Evolutionary conservation across 2,113 vertebrate genomes (phyloP).

Genomic region (Verasper variegatus): DNA sequence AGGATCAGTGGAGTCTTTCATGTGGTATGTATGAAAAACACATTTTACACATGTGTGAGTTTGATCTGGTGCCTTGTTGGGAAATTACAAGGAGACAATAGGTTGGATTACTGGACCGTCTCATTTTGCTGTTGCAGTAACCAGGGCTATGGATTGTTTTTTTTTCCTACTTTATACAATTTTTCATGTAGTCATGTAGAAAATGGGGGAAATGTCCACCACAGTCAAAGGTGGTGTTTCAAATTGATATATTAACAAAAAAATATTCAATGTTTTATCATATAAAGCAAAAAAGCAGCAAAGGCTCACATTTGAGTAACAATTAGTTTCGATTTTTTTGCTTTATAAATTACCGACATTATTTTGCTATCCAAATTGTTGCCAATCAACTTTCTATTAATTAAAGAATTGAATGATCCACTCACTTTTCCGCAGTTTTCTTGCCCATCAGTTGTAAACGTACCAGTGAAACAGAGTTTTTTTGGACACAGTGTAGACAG

Average conservation of each 20-base stretch:
- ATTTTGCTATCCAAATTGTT: too few relatives aligned
- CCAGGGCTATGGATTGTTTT: neutral
- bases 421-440: neutral
- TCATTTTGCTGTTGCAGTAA: neutral
- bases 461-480: neutral
- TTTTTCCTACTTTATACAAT: neutral
- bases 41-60: conserved; percentile 2
- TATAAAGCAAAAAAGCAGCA: neutral
- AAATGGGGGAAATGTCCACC: neutral
- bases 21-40: conserved; percentile 72
- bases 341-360: neutral
- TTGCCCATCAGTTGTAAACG: too few relatives aligned
- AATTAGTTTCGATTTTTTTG: neutral
- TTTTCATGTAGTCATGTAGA: neutral
- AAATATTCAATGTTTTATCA: neutral
- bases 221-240: neutral
- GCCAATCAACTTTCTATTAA: neutral
- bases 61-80: neutral
- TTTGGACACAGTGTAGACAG: neutral
- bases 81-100: neutral
- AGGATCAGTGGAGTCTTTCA: conserved; percentile 48
- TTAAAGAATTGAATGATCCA: neutral
- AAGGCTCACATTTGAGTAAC: neutral
- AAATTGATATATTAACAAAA: neutral
- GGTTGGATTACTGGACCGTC: neutral